Conservation (phyloP, 2,888 invertebrate genomes). For the Salpingus planirostris region DNA sequence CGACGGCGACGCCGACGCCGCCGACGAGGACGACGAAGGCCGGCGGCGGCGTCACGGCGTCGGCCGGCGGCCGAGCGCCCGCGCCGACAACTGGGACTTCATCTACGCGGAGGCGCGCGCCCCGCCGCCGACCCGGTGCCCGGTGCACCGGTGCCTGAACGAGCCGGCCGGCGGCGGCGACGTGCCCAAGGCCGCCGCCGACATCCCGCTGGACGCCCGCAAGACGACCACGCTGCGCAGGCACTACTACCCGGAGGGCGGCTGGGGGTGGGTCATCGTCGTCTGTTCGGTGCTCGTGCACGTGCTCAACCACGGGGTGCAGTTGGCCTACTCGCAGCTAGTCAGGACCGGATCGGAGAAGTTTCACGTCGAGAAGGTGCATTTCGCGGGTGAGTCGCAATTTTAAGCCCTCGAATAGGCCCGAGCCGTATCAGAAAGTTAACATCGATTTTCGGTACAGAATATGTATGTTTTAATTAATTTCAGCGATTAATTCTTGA, state of each 20-base stretch:
- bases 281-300: constrained; percentile 65
- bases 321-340: constrained; percentile 55
- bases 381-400: constrained; percentile 60
- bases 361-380: constrained; percentile 52
- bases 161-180: constrained; percentile 13
- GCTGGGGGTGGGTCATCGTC: constrained; percentile 79
- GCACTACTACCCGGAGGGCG: constrained; percentile 80
- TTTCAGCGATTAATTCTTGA: no score
- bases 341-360: constrained; percentile 50
- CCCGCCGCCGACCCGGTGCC: constrained; percentile 22
- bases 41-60: no score
- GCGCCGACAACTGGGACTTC: constrained; percentile 38
- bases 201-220: constrained; percentile 36
- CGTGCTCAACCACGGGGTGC: constrained; percentile 65
- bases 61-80: constrained; percentile 32
- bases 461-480: no score
- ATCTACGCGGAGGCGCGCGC: constrained; percentile 33
- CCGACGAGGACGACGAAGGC: constrained; percentile 6
- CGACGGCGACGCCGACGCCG: no score
- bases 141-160: constrained; percentile 21
- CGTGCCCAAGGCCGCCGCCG: constrained; percentile 20
- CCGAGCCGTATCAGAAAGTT: no score
- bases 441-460: no score
- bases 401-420: no score
- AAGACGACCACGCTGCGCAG: constrained; percentile 45